Evolutionary conservation across 2,888 invertebrate species (phyloP), one percentile per base, ranked within the genome.

Genomic region (Drosophila pseudotalamancana): DNA sequence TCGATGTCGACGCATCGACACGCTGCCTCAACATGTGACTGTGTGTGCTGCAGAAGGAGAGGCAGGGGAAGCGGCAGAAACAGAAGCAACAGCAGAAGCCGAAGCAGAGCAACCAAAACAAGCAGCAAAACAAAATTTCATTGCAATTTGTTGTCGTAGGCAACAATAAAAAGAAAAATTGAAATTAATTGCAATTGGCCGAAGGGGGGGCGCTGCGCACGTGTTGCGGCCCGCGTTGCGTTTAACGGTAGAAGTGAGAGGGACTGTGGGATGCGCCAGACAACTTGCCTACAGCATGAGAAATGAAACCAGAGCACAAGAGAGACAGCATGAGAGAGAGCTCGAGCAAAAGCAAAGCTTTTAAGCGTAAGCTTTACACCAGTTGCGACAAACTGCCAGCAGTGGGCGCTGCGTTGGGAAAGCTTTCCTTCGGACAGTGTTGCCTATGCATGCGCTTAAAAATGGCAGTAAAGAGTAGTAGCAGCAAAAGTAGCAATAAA

Each of bases 11-110:
- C 43, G 71, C 49, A 61, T 42, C 74, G 81, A 63, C 76, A 78
- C 79, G 65, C 69, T 72, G 84, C 80, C 65, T 55, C 62, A 83
- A 81, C 81, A 82, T 82, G 87, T 82, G 87, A 82, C 86, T 48
- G 55, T 34, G 35, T 45, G 55, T 46, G 23, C 32, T 31, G 18
- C 25, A 31, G 23, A 9, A 37, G 34, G 8, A 39, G 34, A 18
- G 1, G 5, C 19, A 40, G 19, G n/a, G 6, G 50, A n/a, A 11
- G 32, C 6, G 6, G 12, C 11, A 48, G 21, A 19, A 9, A 21
- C 4, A 42, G 40, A 37, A 9, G 29, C 16, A 11, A 46, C 45
- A 49, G 45, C 12, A 21, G 35, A 23, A 35, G 35, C 31, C 21
- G 54, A 51, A 54, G 27, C 40, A 48, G 27, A 18, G 40, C 43